Evolutionary conservation across 2,888 invertebrate genomes (phyloP), one percentile per base, ranked within the genome.

Genomic region (Folsomia candida): DNA sequence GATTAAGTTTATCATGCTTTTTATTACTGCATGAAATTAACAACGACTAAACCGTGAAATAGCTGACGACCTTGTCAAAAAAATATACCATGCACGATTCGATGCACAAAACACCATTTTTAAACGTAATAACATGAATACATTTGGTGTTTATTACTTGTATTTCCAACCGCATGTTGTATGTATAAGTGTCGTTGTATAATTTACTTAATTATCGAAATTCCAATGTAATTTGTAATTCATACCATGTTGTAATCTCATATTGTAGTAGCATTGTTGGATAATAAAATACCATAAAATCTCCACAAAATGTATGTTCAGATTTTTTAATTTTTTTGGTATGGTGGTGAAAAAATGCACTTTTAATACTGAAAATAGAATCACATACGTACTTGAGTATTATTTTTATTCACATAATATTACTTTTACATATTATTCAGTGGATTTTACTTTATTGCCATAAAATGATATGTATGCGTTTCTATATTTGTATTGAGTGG

Each of bases 161-260:
- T 37, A 4, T 4, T 37, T 37, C 37, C 4, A 37, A 14, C 37
- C n/a, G n/a, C n/a, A n/a, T n/a, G 14, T 14, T 37, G 37, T 14
- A 37, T 37, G 37, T 37, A 37, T 9, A 37, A 37, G 37, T 37
- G 4, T 37, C 4, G 14, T 37, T 9, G 14, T 37, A 37, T 37
- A 9, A 37, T 37, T 4, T 14, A 37, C 14, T 37, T 37, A 37
- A 37, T 37, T 37, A 37, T 37, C 37, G 37, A 9, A 37, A 37
- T 37, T 37, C 14, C 37, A 37, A 14, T 37, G 37, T 37, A 37
- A 37, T 37, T 37, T 4, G 6, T 22, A 14, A 64, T 62, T 62
- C 64, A 47, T 64, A 64, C 26, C n/a, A 25, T 24, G 60, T 4
- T 62, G 51, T 64, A 64, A 64, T 64, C 64, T 64, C 64, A 51